phyloP scores from a whole-genome alignment of 92 coral and sea anemone species.

The Ricordea florida region DNA sequence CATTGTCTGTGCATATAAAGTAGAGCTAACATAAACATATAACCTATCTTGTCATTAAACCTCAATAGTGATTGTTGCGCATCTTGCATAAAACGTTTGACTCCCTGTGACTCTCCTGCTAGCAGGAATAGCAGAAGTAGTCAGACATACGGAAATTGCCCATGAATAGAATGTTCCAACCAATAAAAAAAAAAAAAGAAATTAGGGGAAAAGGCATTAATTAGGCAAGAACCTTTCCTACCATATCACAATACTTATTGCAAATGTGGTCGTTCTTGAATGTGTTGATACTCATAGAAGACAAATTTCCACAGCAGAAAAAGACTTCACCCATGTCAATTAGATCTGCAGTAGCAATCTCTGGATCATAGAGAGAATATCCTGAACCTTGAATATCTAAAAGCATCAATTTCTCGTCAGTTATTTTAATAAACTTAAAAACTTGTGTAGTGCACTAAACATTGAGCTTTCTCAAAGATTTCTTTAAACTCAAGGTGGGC shows the following conservation, averaged over 20 bases:
- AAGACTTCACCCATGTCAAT: conserved; percentile 38
- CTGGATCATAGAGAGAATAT: conserved; percentile 69
- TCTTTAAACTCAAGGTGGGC: conserved; percentile 27
- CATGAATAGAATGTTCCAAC: conserved; percentile 29
- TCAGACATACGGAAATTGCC: conserved; percentile 21
- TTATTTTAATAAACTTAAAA: no score
- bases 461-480: conserved; percentile 67
- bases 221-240: conserved; percentile 26
- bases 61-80: conserved; percentile 2
- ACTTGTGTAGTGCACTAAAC: conserved; percentile 59
- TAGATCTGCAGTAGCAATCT: conserved; percentile 57
- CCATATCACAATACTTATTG: conserved; percentile 62
- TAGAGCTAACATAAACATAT: not conserved
- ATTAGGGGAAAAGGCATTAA: conserved; percentile 23
- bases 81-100: conserved; percentile 8
- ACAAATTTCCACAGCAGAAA: conserved; percentile 77
- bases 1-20: not conserved
- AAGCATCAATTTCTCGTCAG: conserved; percentile 56
- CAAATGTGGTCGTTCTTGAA: conserved; percentile 60
- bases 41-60: not conserved
- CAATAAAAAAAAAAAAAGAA: conserved; percentile 6
- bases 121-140: not conserved
- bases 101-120: conserved; percentile 7
- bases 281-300: conserved; percentile 51
- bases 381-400: conserved; percentile 76